These are phyloP conservation scores for Trachelus troglodyta DNA, from an alignment of 2,888 invertebrate species.

Conservation along the genomic window DNA sequence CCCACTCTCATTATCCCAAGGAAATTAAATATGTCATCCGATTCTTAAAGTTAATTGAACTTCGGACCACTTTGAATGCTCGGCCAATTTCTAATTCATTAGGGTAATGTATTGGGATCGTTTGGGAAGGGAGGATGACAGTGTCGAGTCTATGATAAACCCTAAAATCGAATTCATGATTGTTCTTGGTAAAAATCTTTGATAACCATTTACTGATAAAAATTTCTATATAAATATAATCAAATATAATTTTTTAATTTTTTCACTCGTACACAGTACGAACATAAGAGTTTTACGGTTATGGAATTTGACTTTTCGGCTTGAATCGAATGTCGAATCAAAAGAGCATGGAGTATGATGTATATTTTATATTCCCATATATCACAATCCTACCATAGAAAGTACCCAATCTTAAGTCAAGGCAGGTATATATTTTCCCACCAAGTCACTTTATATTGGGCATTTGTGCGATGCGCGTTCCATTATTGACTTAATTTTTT, in stretches of 20 bases:
- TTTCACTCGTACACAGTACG: not conserved
- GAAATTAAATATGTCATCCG: constrained; percentile 63
- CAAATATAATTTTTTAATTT: not conserved
- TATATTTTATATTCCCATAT: not conserved
- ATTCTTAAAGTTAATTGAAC: constrained; percentile 57
- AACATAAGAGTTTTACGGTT: not conserved
- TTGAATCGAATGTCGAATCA: not conserved
- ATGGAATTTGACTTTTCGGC: not conserved
- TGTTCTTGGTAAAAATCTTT: not conserved
- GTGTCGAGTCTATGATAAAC: not conserved
- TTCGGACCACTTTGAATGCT: constrained; percentile 36
- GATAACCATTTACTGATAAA: not conserved
- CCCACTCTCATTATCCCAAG: constrained; percentile 60
- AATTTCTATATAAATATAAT: not conserved
- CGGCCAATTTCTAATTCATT: constrained; percentile 49
- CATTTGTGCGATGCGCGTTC: constrained; percentile 24
- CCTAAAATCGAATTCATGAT: not conserved
- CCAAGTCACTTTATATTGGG: not conserved
- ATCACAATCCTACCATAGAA: not conserved
- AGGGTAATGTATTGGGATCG: constrained; percentile 40
- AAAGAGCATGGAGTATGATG: not conserved
- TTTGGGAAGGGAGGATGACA: not conserved
- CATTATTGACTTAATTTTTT: constrained; percentile 34
- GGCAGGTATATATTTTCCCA: not conserved
- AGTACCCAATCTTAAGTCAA: not conserved